A percentile compares a stretch with the other conserved stretches of the same genome.
Conservation (phyloP, 2,888 invertebrate species). For the Thumatha senex region DNA sequence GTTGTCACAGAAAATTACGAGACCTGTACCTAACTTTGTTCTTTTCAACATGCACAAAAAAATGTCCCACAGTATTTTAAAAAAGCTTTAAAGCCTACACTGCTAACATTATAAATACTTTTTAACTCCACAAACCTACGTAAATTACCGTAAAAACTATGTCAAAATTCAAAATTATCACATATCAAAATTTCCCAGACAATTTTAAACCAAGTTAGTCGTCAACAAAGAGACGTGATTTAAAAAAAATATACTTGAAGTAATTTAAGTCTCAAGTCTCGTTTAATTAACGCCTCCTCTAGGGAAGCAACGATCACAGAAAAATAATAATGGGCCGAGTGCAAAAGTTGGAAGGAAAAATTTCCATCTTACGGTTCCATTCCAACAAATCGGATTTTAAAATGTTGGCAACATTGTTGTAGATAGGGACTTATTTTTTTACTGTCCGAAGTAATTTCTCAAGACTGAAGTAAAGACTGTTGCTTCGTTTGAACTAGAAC, state of each 20-base stretch:
- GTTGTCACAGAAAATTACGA: too few relatives aligned
- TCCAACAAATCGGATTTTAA: constrained; percentile 13
- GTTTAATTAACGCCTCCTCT: constrained; percentile 61
- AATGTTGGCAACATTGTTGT: constrained; percentile 16
- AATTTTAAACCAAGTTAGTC: constrained; percentile 55
- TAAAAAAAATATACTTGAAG: constrained; percentile 57
- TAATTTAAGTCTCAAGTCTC: constrained; percentile 70
- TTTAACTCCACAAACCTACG: too few relatives aligned
- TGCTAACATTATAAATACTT: too few relatives aligned
- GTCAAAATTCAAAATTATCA: constrained; percentile 20
- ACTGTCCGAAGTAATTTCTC: constrained; percentile 2
- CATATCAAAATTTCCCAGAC: constrained; percentile 66
- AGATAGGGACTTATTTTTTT: constrained; percentile 4
- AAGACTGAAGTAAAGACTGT: background rate
- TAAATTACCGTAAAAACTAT: background rate
- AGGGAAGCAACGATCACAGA: constrained; percentile 27
- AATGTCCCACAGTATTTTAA: too few relatives aligned
- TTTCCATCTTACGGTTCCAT: constrained; percentile 9
- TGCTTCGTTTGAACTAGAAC: too few relatives aligned
- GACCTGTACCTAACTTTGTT: too few relatives aligned
- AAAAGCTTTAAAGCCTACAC: too few relatives aligned
- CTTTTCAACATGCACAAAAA: too few relatives aligned
- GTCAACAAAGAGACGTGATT: constrained; percentile 51
- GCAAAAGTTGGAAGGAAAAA: constrained; percentile 32
- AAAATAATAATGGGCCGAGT: constrained; percentile 42